These are phyloP conservation scores for Pandion haliaetus DNA, from an alignment of 2,113 vertebrate genomes.

Conservation along the genomic window DNA sequence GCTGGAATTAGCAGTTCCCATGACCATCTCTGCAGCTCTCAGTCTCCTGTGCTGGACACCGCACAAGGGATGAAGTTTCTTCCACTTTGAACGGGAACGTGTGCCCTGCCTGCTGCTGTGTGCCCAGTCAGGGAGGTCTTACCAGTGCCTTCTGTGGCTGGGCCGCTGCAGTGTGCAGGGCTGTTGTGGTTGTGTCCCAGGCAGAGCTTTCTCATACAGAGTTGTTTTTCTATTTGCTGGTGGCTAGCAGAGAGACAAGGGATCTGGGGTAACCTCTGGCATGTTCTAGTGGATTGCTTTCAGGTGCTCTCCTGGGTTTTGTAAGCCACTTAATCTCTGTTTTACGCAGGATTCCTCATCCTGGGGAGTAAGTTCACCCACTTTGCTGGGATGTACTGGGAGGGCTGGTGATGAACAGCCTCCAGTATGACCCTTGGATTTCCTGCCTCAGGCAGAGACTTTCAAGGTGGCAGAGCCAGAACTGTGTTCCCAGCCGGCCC, in stretches of 20 bases:
- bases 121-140: neutral
- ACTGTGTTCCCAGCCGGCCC: neutral
- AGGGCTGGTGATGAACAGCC: neutral
- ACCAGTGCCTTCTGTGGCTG: neutral
- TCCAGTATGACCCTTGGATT: neutral
- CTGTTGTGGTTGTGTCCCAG: neutral
- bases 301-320: neutral
- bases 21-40: neutral
- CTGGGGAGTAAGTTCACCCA: neutral
- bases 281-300: neutral
- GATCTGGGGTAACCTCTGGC: fast-evolving
- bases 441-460: neutral
- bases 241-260: neutral
- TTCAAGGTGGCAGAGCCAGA: neutral
- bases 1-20: neutral
- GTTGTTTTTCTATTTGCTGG: neutral
- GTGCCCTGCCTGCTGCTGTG: neutral
- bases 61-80: neutral
- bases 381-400: neutral
- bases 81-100: neutral
- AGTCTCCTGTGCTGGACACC: neutral
- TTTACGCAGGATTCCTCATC: neutral
- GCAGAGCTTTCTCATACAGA: neutral
- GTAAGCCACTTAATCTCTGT: neutral
- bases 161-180: neutral